Conservation (phyloP, 2,888 invertebrate genomes). For the Volucella zonaria region DNA sequence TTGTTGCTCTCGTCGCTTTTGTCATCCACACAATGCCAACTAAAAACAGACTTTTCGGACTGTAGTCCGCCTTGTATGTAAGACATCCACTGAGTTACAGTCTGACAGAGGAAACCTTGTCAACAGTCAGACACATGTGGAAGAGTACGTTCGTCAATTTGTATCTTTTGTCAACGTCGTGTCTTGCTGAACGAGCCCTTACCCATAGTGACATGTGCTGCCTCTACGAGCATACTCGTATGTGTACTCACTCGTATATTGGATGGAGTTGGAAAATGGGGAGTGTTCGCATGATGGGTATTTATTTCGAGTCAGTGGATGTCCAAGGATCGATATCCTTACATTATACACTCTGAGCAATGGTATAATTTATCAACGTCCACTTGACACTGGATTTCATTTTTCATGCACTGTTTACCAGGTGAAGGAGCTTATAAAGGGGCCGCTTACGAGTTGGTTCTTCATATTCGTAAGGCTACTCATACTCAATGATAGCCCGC, state of each 20-base stretch:
- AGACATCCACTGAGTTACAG: constrained; percentile 4
- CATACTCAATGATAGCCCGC: background rate
- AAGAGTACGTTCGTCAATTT: constrained; percentile 20
- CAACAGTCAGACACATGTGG: constrained; percentile 17
- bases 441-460: background rate
- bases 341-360: constrained; percentile 42
- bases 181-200: too few relatives aligned
- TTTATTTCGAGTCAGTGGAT: constrained; percentile 51
- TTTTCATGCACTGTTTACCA: constrained; percentile 54
- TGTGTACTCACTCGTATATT: background rate
- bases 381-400: constrained; percentile 55
- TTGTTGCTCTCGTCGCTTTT: background rate
- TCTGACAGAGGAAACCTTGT: background rate
- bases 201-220: constrained; percentile 10
- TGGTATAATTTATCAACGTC: constrained; percentile 60
- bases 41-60: too few relatives aligned
- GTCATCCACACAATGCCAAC: too few relatives aligned
- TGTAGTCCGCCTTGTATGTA: background rate
- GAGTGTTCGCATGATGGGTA: constrained; percentile 35
- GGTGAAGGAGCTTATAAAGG: constrained; percentile 13
- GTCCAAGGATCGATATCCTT: constrained; percentile 50
- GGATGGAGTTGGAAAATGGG: background rate
- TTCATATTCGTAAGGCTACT: background rate
- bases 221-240: constrained; percentile 2
- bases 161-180: constrained; percentile 17